Base-by-base conservation (phyloP, 2,888 invertebrate genomes). In the Carterocephalus palaemon region DNA sequence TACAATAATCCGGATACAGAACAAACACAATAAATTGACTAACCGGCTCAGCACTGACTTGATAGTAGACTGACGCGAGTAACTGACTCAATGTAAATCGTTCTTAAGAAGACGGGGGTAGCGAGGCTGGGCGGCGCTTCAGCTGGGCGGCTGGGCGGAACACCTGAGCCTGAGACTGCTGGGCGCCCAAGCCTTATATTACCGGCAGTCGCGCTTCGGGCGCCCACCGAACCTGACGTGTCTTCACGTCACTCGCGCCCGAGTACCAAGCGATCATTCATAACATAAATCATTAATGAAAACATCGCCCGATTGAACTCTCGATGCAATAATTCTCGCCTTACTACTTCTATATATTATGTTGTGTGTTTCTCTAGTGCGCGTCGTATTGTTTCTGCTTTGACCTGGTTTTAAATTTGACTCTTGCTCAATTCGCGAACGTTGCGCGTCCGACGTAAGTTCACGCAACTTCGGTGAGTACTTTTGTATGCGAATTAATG, bases 321-420 rank as follows among this genome's bases (percentile, higher is more conserved):
- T 52, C 49, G 60, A 32, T 52, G 53, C 60, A 63, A 67, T 65
- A 70, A 64, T 52, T 42, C 51, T 53, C 58, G 62, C 62, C 62
- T 71, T 69, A 58, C 29, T 53, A 48, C 47, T 56, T 56, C 45
- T 59, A 59, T 49, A 3, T 26, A 22, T 26, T 19, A 13, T 32
- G 36, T 29, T 22, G 50, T 51, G 40, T 46, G 52, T 60, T 54
- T 51, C 54, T 50, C 46, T 49, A 52, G 56, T 52, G 60, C 63
- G 32, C 49, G 55, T 57, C 47, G 53, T 60, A 53, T 56, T 51
- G 59, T 42, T 56, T 62, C 46, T 51, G 49, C 51, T 54, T 55
- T 78, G 81, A 79, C 79, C 80, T 68, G 75, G 60, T 80, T 78
- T 69, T 75, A 74, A 75, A 75, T 78, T 75, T 67, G 69, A 74